Conservation (phyloP, 2,888 invertebrate species). For the Esperia sulphurella region DNA sequence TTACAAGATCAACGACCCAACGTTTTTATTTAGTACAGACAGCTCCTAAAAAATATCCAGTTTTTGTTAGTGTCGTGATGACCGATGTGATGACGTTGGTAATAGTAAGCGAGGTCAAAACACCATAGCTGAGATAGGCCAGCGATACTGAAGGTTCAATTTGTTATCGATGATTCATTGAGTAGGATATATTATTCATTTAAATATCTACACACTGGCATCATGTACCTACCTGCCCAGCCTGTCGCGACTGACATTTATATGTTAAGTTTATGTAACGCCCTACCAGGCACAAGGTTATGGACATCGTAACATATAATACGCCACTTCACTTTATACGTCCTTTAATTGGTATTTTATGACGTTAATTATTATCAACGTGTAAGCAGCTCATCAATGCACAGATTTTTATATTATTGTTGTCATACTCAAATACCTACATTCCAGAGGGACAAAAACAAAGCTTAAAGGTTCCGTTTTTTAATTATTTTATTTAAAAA, state of each 20-base stretch:
- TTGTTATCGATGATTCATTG: not conserved
- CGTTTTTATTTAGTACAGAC: not conserved
- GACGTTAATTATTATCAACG: too few relatives aligned
- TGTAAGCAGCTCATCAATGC: too few relatives aligned
- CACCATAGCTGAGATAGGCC: not conserved
- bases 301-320: too few relatives aligned
- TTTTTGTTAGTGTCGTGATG: not conserved
- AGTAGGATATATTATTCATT: not conserved
- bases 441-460: too few relatives aligned
- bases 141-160: not conserved
- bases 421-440: too few relatives aligned
- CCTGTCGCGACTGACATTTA: slow-evolving; percentile 3
- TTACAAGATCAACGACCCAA: not conserved
- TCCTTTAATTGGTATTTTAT: too few relatives aligned
- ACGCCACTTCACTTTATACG: too few relatives aligned
- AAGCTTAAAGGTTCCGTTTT: too few relatives aligned
- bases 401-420: too few relatives aligned
- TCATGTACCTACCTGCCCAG: not conserved
- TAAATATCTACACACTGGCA: not conserved
- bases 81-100: not conserved
- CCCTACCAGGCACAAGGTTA: slow-evolving; percentile 30
- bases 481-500: too few relatives aligned
- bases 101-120: not conserved
- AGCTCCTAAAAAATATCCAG: not conserved
- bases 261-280: slow-evolving; percentile 2